A percentile compares a stretch with the other conserved stretches of the same genome.
These are phyloP conservation scores for Zaprionus inermis DNA, from an alignment of 1,140 invertebrate species.

Conservation along the genomic window DNA sequence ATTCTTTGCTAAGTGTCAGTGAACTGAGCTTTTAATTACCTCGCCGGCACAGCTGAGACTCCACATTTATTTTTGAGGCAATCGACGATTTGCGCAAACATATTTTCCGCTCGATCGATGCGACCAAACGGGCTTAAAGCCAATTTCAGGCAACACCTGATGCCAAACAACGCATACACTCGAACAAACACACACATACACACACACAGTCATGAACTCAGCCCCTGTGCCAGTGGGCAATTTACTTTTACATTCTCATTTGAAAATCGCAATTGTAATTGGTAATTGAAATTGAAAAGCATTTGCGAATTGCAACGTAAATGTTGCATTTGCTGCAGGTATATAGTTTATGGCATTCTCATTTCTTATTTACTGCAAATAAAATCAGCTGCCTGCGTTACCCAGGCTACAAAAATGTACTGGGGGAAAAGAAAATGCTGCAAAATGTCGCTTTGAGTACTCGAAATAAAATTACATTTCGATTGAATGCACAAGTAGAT, in stretches of 20 bases:
- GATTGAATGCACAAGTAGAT: neutral
- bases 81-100: conserved; percentile 36
- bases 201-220: conserved; percentile 27
- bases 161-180: conserved; percentile 10
- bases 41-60: conserved; percentile 23
- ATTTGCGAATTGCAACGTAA: conserved; percentile 31
- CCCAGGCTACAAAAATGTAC: neutral
- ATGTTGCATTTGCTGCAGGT: conserved; percentile 17
- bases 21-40: conserved; percentile 45
- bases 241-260: conserved; percentile 41
- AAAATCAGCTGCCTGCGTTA: neutral
- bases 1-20: conserved; percentile 37
- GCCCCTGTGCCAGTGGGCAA: conserved; percentile 22
- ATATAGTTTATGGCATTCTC: conserved; percentile 25
- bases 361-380: conserved; percentile 5
- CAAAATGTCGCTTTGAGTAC: neutral
- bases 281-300: conserved; percentile 24
- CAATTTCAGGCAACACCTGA: conserved; percentile 41
- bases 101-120: conserved; percentile 49
- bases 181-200: conserved; percentile 17
- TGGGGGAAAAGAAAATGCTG: neutral
- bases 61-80: conserved; percentile 24
- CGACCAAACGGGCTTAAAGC: conserved; percentile 38
- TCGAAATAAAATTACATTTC: neutral
- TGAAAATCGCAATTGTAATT: conserved; percentile 22